phyloP scores from a whole-genome alignment of 2,113 vertebrate genomes.

The Sinosuthora webbiana region DNA sequence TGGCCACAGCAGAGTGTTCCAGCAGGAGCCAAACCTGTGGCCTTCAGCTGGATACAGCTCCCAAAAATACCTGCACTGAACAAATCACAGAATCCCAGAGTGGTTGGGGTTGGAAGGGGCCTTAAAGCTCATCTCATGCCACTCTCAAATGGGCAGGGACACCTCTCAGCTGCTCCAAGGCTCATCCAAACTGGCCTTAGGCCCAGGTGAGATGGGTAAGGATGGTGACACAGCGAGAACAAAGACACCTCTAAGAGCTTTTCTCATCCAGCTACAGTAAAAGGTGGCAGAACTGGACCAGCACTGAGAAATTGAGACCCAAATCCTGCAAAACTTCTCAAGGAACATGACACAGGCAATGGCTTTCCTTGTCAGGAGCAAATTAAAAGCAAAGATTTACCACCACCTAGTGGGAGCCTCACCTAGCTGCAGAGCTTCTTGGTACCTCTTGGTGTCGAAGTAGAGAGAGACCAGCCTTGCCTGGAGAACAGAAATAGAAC shows the following conservation, averaged over 20 bases:
- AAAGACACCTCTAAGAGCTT: not conserved
- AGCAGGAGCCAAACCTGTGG: not conserved
- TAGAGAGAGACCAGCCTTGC: constrained; percentile 95
- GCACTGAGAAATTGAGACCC: not conserved
- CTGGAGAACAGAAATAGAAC: constrained; percentile 76
- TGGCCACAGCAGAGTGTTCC: not conserved
- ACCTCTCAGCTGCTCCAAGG: not conserved
- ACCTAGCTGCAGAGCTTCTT: constrained; percentile 96
- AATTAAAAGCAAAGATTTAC: not conserved
- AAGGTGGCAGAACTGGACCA: not conserved
- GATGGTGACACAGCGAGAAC: not conserved
- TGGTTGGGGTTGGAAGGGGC: not conserved
- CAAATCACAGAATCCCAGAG: not conserved
- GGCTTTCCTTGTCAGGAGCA: not conserved
- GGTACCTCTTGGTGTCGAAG: constrained; percentile 97
- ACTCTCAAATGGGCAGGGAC: not conserved
- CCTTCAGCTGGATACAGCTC: not conserved
- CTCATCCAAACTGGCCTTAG: not conserved
- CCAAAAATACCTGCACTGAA: not conserved
- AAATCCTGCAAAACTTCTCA: not conserved
- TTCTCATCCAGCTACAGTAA: not conserved
- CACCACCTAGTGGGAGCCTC: constrained; percentile 67
- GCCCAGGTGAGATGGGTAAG: not conserved
- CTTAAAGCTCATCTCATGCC: not conserved
- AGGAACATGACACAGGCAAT: not conserved